Percentiles rank a stretch among this genome's conserved stretches.
phyloP scores from a whole-genome alignment of 2,113 vertebrate genomes.

The Coturnix japonica region DNA sequence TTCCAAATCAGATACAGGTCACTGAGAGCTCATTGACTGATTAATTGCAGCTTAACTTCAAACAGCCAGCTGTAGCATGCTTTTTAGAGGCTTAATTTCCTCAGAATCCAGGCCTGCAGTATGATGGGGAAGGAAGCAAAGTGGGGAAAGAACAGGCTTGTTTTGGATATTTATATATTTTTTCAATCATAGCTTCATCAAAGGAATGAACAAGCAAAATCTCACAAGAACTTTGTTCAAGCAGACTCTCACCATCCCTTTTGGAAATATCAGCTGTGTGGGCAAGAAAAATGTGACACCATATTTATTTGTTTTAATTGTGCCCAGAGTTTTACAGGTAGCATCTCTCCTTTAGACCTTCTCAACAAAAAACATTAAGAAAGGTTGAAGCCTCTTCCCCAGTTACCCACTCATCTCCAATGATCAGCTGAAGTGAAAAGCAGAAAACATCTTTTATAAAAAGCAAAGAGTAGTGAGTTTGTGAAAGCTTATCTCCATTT shows the following conservation, averaged over 20 bases:
- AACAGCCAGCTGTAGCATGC: neutral
- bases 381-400: conserved; percentile 40
- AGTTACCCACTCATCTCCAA: neutral
- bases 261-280: neutral
- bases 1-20: neutral
- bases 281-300: conserved; percentile 37
- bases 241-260: neutral
- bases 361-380: conserved; percentile 66
- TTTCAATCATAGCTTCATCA: neutral
- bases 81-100: neutral
- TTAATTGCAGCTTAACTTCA: neutral
- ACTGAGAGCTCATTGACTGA: neutral
- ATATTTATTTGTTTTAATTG: conserved; percentile 53
- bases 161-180: neutral
- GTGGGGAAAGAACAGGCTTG: neutral
- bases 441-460: conserved; percentile 31
- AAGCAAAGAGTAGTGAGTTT: neutral
- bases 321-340: conserved; percentile 68
- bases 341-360: conserved; percentile 65
- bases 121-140: neutral
- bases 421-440: conserved; percentile 34
- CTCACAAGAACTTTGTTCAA: neutral
- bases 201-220: neutral
- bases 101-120: neutral
- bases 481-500: conserved; percentile 5